Evolutionary conservation across 1,140 invertebrate species (phyloP).

Genomic region (Drosophila varians): DNA sequence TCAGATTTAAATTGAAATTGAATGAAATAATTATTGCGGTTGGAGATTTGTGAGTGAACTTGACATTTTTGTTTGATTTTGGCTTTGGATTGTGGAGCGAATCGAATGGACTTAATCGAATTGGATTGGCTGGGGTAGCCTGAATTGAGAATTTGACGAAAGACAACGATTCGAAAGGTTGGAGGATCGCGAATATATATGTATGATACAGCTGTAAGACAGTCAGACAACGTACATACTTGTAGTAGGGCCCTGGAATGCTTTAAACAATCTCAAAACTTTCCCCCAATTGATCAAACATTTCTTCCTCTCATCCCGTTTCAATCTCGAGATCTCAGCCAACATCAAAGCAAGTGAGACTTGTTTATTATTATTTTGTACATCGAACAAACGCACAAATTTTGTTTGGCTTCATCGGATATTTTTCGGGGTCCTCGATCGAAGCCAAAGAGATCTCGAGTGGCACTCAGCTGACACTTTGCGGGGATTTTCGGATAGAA

Average conservation of each 20-base stretch:
- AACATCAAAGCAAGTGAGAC: conserved; percentile 31
- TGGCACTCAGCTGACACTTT: conserved; percentile 80
- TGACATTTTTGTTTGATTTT: conserved; percentile 57
- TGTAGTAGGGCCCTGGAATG: neutral
- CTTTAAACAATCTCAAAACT: conserved; percentile 4
- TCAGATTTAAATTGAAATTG: conserved; percentile 67
- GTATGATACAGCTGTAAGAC: neutral
- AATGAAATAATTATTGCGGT: conserved; percentile 73
- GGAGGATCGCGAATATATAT: neutral
- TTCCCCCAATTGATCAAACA: conserved; percentile 3
- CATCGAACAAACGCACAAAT: conserved; percentile 48
- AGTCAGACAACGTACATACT: too few species aligned
- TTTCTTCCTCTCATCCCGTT: conserved; percentile 5
- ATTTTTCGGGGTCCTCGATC: conserved; percentile 25
- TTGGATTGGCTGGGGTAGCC: conserved; percentile 26
- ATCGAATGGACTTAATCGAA: conserved; percentile 41
- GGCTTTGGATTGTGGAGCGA: conserved; percentile 17
- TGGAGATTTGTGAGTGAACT: conserved; percentile 61
- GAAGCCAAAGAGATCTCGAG: conserved; percentile 47
- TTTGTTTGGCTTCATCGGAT: conserved; percentile 33
- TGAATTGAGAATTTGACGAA: conserved; percentile 24
- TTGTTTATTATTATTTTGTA: conserved; percentile 34
- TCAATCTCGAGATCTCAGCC: conserved; percentile 20
- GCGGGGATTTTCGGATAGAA: conserved; percentile 71
- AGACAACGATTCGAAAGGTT: conserved; percentile 7